A percentile compares a stretch with the other conserved stretches of the same genome.
These are phyloP conservation scores for Chaetophractus vellerosus DNA, from an alignment of 2,797 vertebrate genomes.

Conservation along the genomic window DNA sequence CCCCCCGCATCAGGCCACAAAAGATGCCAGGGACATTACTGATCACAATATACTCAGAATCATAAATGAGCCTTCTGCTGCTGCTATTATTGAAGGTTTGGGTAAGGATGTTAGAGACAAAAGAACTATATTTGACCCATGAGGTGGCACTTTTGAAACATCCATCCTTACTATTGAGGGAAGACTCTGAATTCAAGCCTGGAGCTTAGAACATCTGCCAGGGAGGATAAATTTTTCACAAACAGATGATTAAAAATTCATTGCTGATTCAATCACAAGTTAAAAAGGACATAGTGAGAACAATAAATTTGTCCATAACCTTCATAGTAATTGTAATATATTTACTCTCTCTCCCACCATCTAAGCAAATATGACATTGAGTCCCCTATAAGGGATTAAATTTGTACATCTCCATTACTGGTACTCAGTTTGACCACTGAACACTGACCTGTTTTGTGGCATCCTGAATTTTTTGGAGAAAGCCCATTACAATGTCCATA, in stretches of 20 bases:
- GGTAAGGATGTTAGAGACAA: neutral
- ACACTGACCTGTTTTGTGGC: neutral
- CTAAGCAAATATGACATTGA: neutral
- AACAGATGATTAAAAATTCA: neutral
- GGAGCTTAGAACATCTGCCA: neutral
- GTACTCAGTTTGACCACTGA: neutral
- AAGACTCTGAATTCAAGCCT: neutral
- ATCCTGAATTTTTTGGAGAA: neutral
- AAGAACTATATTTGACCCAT: neutral
- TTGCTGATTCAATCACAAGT: neutral
- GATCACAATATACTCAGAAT: neutral
- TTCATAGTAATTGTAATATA: rapidly evolving
- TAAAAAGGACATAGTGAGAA: neutral
- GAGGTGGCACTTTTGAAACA: neutral
- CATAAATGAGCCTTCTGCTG: neutral
- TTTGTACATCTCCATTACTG: neutral
- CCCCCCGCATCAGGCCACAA: neutral
- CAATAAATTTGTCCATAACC: neutral
- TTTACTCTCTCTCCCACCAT: neutral
- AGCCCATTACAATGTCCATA: neutral
- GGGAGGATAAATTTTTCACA: neutral
- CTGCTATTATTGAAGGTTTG: neutral
- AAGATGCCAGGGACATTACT: neutral
- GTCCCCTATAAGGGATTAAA: neutral
- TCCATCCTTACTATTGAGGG: neutral